phyloP scores from a whole-genome alignment of 2,113 vertebrate species.

The Geothlypis trichas region DNA sequence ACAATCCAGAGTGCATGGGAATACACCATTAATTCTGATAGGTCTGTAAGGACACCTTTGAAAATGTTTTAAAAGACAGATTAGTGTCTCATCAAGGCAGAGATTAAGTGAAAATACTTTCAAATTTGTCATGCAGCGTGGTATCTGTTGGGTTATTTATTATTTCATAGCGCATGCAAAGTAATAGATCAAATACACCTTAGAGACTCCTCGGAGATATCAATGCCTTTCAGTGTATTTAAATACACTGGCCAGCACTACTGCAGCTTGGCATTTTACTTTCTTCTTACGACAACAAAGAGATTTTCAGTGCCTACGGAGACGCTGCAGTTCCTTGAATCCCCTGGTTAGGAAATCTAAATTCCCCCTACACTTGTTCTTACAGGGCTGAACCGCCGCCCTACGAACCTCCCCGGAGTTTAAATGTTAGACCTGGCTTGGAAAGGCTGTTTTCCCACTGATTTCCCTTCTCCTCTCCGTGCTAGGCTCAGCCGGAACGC shows the following conservation, averaged over 20 bases:
- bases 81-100: constrained; percentile 69
- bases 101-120: constrained; percentile 71
- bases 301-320: not conserved
- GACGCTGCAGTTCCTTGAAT: not conserved
- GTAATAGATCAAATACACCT: constrained; percentile 66
- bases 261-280: not conserved
- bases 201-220: constrained; percentile 30
- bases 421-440: not conserved
- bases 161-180: constrained; percentile 47
- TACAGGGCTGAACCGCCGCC: not conserved
- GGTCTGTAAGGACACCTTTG: constrained; percentile 66
- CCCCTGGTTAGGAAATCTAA: not conserved
- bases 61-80: constrained; percentile 74
- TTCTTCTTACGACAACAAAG: constrained; percentile 13
- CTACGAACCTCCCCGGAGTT: not conserved
- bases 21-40: constrained; percentile 65
- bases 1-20: constrained; percentile 28
- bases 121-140: constrained; percentile 55
- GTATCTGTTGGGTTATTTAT: constrained; percentile 69
- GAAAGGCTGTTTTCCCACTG: not conserved
- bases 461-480: not conserved
- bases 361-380: not conserved
- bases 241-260: not conserved
- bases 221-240: constrained; percentile 20
- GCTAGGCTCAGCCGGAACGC: not conserved